Percentiles rank a stretch among this genome's conserved stretches.
Evolutionary conservation across 92 coral and sea anemone genomes (phyloP).

Genomic region (Hydrozoanthus gracilis): DNA sequence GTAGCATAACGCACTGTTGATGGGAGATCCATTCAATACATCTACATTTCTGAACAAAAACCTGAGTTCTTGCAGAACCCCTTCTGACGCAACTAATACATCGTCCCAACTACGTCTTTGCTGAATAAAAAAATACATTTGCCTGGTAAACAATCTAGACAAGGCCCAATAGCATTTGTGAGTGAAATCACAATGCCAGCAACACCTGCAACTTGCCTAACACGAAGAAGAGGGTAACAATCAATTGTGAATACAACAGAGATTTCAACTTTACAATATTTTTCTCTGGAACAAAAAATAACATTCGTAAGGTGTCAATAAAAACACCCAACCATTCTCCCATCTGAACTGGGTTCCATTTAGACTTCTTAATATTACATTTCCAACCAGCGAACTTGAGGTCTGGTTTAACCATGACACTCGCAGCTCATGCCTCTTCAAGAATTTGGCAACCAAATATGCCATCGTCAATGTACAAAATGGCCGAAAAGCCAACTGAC

Average conservation of each 20-base stretch:
- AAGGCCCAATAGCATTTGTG: constrained; percentile 50
- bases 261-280: constrained; percentile 34
- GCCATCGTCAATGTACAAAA: constrained; percentile 47
- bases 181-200: constrained; percentile 53
- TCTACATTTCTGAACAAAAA: too few relatives aligned
- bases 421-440: background rate
- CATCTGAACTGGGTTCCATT: constrained; percentile 36
- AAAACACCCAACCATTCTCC: constrained; percentile 48
- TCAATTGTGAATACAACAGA: background rate
- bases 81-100: constrained; percentile 12
- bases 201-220: constrained; percentile 62
- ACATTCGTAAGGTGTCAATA: constrained; percentile 48
- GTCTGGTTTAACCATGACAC: constrained; percentile 10
- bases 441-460: constrained; percentile 10
- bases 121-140: constrained; percentile 57
- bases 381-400: background rate
- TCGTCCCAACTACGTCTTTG: constrained; percentile 23
- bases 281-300: constrained; percentile 52
- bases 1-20: background rate
- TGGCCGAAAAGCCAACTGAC: background rate
- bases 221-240: constrained; percentile 54
- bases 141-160: constrained; percentile 57
- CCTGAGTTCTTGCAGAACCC: background rate
- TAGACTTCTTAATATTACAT: background rate
- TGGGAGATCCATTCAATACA: background rate